Base-by-base conservation (phyloP, 2,797 vertebrate genomes). In the Trachurus trachurus region DNA sequence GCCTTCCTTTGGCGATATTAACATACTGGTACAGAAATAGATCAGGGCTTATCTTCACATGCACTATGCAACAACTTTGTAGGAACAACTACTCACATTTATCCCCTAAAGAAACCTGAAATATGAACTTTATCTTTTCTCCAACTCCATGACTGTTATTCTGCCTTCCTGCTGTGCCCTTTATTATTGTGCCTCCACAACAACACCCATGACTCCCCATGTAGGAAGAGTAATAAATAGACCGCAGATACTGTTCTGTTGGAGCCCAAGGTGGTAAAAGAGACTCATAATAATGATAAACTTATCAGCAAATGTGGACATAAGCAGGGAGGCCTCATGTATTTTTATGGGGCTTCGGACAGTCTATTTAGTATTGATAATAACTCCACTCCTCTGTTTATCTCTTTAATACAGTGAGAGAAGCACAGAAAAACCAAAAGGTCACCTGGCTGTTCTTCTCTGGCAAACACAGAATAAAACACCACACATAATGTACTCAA, bases 271-370 rank as follows among this genome's bases (percentile, higher is more conserved):
- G 70, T 71, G 65, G 80, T 85, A 60, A 83, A 84, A 66, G 68
- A 63, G 44, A 12, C 54, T 80, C 68, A 60, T 82, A 74, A 85
- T 56, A 77, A 57, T 78, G 70, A 74, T 67, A 59, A 79, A 80
- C 26, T 49, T 34, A 37, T 52, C 53, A 62, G 61, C 42, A 65
- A 52, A 71, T 59, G 54, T 50, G 22, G 49, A 40, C 45, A 15
- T 31, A 22, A 22, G 26, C 34, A 59, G 39, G 29, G 61, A 40
- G n/a, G 66, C 11, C 4, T 77, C 16, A 4, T 53, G 44, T 44
- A 29, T 44, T 63, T 74, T 39, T 44, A 49, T 50, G 22, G 22
- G 7, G 39, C 9, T 37, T 47, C 52, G 74, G 64, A 67, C 63
- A 52, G 52, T 34, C 59, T 76, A 44, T 73, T 81, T 76, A 26